Evolutionary conservation across 2,113 vertebrate genomes (phyloP).

Genomic region (Todiramphus saurophagus): DNA sequence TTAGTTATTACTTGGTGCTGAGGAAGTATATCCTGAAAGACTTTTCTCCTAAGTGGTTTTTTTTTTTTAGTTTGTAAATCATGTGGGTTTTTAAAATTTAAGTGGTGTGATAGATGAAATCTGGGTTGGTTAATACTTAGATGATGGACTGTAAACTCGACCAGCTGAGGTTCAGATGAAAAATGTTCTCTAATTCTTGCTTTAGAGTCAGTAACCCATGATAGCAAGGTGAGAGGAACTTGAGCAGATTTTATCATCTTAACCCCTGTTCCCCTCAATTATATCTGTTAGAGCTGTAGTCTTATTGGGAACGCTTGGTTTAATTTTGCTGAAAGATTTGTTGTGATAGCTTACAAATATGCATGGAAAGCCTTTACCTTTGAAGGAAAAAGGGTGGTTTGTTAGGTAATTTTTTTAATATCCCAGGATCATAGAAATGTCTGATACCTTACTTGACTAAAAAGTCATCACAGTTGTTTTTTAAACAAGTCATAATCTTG

Average conservation of each 20-base stretch:
- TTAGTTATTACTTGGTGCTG: not conserved
- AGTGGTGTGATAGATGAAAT: not conserved
- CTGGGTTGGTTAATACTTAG: not conserved
- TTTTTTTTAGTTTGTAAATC: not conserved
- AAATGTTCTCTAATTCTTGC: not conserved
- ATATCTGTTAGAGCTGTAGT: not conserved
- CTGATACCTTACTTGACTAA: not conserved
- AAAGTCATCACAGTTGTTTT: not conserved
- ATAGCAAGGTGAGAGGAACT: not conserved
- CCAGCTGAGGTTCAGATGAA: not conserved
- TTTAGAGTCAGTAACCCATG: not conserved
- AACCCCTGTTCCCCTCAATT: not conserved
- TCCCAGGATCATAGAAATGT: not conserved
- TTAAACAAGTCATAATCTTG: not conserved
- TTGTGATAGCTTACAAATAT: not conserved
- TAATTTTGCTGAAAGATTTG: not conserved
- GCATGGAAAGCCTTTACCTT: not conserved
- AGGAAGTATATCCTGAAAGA: not conserved
- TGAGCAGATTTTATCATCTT: not conserved
- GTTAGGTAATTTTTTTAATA: not conserved
- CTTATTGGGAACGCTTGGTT: not conserved
- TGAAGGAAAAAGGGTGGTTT: not conserved
- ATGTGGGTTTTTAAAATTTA: not conserved
- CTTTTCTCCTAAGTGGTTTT: not conserved
- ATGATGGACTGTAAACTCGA: not conserved